Base-by-base conservation (phyloP, 2,797 vertebrate species). In the Tragopan temminckii region DNA sequence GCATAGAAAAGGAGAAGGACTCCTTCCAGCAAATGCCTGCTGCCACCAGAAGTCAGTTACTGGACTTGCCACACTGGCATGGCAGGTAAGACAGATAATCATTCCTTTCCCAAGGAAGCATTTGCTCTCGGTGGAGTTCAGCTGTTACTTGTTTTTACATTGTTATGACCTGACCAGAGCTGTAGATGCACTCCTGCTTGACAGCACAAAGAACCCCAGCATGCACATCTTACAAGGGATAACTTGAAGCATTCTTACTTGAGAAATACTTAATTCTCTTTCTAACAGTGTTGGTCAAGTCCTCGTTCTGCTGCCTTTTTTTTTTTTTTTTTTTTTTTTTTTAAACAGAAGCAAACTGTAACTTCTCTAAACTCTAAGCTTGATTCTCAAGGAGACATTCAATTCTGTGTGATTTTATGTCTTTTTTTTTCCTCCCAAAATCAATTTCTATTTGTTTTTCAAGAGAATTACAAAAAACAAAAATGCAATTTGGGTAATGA, bases 111-210 rank as follows among this genome's bases (percentile, higher is more conserved):
- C 76, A 43, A 20, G 16, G 46, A 64, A 18, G 4, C 27, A 8
- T 50, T 80, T 50, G 45, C 35, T 66, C 24, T 24, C 42, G 36
- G 38, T 4, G 1, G 63, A 8, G 45, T 48, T n/a, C 75, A 63
- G 42, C 55, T 53, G 10, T 24, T 35, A 14, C 43, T 40, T 0
- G 0, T 53, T 48, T 40, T 59, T 8, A 61, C 20, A 4, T 2
- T 4, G 14, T 7, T 50, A 35, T 3, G 45, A 77, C 45, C 24
- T 13, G 24, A 43, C 8, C 0, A 1, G 27, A 7, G n/a, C 50
- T 13, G 13, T 13, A 29, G 53, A 25, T 46, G 66, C 14, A 11
- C 9, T 59, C 45, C n/a, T 24, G 58, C 74, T 31, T 11, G 35
- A 35, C 8, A 38, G n/a, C 35, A 43, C 2, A 4, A 55, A 52